Base-by-base conservation (phyloP, 2,797 vertebrate genomes). In the Cyprinodon diabolis region DNA sequence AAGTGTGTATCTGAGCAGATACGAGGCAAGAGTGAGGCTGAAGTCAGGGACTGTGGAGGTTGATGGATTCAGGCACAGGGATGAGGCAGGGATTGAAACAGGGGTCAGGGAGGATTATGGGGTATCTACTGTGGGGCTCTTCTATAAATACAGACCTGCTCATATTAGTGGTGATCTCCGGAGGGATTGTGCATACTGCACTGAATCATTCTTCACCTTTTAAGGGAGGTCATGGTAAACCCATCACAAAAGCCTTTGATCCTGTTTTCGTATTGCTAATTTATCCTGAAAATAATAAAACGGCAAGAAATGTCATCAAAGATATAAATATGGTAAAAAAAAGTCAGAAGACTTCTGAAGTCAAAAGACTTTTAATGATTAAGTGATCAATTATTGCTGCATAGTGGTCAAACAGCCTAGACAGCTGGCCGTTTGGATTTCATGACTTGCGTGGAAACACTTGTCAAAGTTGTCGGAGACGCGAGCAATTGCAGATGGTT, bases 61-160 rank as follows among this genome's bases (percentile, higher is more conserved):
- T 30, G 48, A 86, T 74, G 35, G 8, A 77, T 84, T 75, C 85
- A 71, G 79, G 73, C 71, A 71, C 75, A 56, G 76, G 63, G 76
- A 83, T 80, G 73, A 74, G 68, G 78, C 76, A 75, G 83, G 86
- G 89, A 90, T 84, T 82, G 86, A 80, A 79, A 65, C 62, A 78
- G 76, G 88, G 87, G 81, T 83, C 81, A 89, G 88, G 80, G 84
- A 85, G 90, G 94, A 95, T 95, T 94, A 93, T 83, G 88, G 89
- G 91, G 89, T 89, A 84, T 90, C 86, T 81, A 92, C 86, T 79
- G 89, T 85, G 88, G 85, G 86, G 86, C 74, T 84, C 90, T 81
- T 92, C 95, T 96, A 96, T 96, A 95, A 95, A 96, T 96, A 96
- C 93, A 77, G 81, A 69, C 84, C 83, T 87, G 90, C 93, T 90